Evolutionary conservation across 1,140 invertebrate species (phyloP), one percentile per base, ranked within the genome.

Genomic region (Psilanteris sp.): DNA sequence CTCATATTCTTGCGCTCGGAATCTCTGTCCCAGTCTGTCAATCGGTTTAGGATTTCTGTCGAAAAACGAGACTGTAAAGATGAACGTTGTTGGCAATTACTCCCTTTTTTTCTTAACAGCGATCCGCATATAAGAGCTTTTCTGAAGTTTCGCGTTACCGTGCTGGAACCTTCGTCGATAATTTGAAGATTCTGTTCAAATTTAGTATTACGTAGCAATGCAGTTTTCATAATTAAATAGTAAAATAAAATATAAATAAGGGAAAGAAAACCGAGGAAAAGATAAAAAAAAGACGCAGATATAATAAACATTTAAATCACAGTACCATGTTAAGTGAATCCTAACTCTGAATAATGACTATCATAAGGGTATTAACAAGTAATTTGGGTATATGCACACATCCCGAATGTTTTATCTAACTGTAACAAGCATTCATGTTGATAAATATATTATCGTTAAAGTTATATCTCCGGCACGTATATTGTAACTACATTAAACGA

Each of bases 291-390:
- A 11, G 10, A 41, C n/a, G 10, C 20, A 29, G 13, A 44, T 29
- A 39, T 39, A 39, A 44, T 29, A 44, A 44, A 26, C 22, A 43
- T 8, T 44, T 15, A 22, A 24, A 37, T 26, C 26, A 55, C 22
- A 41, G 15, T 29, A 26, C 5, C 32, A 29, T 36, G 6, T 24
- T 61, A 70, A 55, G 64, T 52, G 64, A 76, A 75, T 79, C 75
- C 67, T 78, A 75, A 68, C 48, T 77, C 31, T 20, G 57, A 78
- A 55, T 73, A 76, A 67, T 43, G 67, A 76, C 59, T 76, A 78
- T 73, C 57, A 67, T 79, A 78, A 78, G 75, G 72, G 76, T 79
- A 79, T 81, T 81, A 78, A 81, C 74, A 70, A 66, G 36, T 74
- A 75, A 66, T 54, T 66, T 68, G 48, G 46, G 54, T 74, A 73